phyloP scores from a whole-genome alignment of 37 sponge, comb jelly and placozoan species.

The Theonella swinhoei region DNA sequence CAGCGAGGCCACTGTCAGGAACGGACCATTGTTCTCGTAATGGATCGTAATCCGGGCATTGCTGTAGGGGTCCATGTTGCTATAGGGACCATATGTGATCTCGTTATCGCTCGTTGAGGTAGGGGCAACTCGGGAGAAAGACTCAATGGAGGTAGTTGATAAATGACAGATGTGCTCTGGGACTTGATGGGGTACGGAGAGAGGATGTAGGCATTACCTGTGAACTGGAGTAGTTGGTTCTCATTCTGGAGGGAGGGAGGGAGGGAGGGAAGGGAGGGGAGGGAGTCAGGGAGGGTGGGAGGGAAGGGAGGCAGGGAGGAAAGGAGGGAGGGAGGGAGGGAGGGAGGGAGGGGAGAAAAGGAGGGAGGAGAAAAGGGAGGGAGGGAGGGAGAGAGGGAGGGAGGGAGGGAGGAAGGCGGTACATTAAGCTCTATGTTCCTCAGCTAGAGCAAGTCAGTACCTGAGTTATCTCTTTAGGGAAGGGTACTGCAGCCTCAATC shows the following conservation, averaged over 20 bases:
- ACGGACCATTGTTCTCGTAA: constrained; percentile 93
- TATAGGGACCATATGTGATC: constrained; percentile 92
- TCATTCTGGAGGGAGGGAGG: constrained; percentile 62
- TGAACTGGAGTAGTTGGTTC: constrained; percentile 82
- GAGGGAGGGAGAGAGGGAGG: not conserved
- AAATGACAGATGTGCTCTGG: constrained; percentile 75
- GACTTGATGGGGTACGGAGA: constrained; percentile 74
- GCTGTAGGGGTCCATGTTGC: constrained; percentile 37
- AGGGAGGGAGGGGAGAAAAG: not conserved
- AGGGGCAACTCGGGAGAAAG: constrained; percentile 79
- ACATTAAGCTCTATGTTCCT: too few relatives aligned
- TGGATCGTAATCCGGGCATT: constrained; percentile 69
- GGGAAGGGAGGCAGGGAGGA: not conserved
- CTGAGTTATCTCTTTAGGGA: constrained; percentile 67
- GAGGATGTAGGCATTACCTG: constrained; percentile 74
- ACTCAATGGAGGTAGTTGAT: constrained; percentile 69
- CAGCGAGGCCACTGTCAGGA: constrained; percentile 67
- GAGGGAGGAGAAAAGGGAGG: not conserved
- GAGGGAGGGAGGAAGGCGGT: too few relatives aligned
- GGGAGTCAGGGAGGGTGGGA: too few relatives aligned
- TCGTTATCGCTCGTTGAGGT: constrained; percentile 54
- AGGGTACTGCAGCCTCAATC: constrained; percentile 60
- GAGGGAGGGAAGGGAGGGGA: too few relatives aligned
- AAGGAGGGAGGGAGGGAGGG: not conserved
- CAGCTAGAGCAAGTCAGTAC: too few relatives aligned